These are phyloP conservation scores for Pogonophryne albipinna DNA, from an alignment of 2,797 vertebrate genomes.

Conservation along the genomic window DNA sequence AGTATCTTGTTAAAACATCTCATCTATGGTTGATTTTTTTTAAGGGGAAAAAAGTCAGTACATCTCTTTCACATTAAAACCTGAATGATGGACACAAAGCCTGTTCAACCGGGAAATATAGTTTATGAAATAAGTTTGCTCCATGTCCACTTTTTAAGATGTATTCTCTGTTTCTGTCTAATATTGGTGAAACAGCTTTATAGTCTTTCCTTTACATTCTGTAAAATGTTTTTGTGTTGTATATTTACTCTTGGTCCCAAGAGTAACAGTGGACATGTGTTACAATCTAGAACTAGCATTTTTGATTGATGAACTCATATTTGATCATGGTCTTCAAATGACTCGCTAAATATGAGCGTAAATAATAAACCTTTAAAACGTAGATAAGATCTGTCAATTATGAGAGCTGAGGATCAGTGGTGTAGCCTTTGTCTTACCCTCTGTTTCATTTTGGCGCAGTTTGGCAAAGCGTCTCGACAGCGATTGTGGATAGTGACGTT, in stretches of 20 bases:
- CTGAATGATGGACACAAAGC: too few species aligned
- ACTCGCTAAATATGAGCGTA: background rate
- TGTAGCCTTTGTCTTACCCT: conserved; percentile 85
- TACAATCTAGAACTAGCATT: background rate
- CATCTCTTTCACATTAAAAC: too few species aligned
- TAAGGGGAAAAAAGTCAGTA: too few species aligned
- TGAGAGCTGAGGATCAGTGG: background rate
- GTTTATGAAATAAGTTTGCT: too few species aligned
- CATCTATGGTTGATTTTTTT: too few species aligned
- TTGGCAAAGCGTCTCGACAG: conserved; percentile 92
- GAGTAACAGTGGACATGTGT: too few species aligned
- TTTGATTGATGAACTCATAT: background rate
- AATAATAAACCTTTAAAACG: background rate
- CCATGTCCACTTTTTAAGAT: too few species aligned
- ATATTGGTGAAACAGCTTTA: background rate
- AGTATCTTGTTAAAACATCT: too few species aligned
- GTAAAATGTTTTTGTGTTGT: background rate
- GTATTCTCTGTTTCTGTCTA: too few species aligned
- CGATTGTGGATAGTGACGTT: conserved; percentile 96
- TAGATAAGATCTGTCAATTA: background rate
- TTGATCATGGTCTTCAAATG: background rate
- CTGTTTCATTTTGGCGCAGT: conserved; percentile 95
- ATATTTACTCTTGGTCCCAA: background rate
- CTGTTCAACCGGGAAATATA: too few species aligned
- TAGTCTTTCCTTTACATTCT: background rate